Conservation (phyloP, 1,140 invertebrate genomes). For the Magallana angulata region DNA sequence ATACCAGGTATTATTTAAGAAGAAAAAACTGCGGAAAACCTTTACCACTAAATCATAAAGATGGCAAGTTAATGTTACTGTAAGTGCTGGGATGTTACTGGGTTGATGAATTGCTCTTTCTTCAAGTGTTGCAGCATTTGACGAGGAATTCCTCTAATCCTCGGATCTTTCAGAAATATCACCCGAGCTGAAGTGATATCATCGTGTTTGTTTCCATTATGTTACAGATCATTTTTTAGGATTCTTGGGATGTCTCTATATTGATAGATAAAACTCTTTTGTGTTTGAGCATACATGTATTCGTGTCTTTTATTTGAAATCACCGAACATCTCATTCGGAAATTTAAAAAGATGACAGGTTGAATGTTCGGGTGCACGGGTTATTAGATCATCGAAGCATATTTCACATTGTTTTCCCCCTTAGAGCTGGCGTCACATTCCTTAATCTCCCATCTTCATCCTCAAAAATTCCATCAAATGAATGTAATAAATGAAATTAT, state of each 20-base stretch:
- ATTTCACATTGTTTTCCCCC: too few species aligned
- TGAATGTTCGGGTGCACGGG: background rate
- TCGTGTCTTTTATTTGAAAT: background rate
- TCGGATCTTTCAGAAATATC: background rate
- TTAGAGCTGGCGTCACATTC: too few species aligned
- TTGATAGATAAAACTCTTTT: background rate
- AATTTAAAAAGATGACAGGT: slow-evolving; percentile 15
- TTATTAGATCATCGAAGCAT: too few species aligned
- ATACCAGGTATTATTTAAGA: too few species aligned
- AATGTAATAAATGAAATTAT: too few species aligned
- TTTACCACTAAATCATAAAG: too few species aligned
- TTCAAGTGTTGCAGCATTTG: background rate
- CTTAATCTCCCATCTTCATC: too few species aligned
- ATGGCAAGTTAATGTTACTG: too few species aligned
- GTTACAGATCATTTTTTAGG: background rate
- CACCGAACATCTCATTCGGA: background rate
- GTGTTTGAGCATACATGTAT: background rate
- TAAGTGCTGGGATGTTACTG: background rate
- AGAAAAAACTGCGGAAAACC: too few species aligned
- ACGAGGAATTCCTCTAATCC: background rate
- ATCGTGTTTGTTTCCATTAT: background rate
- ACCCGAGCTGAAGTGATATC: background rate
- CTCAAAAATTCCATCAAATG: too few species aligned
- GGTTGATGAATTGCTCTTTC: background rate
- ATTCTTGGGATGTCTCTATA: background rate